Conservation (phyloP, 2,113 vertebrate species). For the Ibidorhyncha struthersii region DNA sequence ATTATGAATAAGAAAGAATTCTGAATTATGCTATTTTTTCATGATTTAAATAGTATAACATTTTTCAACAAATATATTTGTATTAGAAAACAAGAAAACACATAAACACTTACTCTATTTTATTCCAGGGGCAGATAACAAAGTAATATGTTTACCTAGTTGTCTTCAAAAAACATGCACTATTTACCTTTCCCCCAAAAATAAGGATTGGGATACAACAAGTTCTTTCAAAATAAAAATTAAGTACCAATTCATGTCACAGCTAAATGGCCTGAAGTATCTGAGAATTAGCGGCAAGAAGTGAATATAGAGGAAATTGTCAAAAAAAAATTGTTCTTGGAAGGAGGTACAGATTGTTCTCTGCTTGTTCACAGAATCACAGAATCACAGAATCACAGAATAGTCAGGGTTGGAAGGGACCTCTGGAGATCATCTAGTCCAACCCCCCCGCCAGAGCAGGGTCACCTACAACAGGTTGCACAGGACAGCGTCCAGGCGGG, state of each 20-base stretch:
- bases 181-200: background rate
- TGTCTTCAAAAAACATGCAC: background rate
- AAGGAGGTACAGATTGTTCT: background rate
- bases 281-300: background rate
- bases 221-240: background rate
- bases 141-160: background rate
- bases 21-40: background rate
- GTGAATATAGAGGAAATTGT: background rate
- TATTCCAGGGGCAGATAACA: background rate
- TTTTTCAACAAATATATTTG: background rate
- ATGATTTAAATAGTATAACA: background rate
- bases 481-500: no score
- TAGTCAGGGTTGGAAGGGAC: no score
- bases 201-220: background rate
- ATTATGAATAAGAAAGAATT: background rate
- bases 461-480: no score
- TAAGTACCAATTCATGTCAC: background rate
- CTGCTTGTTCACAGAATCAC: background rate
- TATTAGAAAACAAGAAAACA: background rate
- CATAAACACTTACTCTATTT: background rate
- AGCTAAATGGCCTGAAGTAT: background rate
- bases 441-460: no score
- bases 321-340: background rate
- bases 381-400: no score
- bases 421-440: no score